A percentile compares a stretch with the other conserved stretches of the same genome.
These are phyloP conservation scores for Ecliptopera silaceata DNA, from an alignment of 2,888 invertebrate genomes.

Conservation along the genomic window DNA sequence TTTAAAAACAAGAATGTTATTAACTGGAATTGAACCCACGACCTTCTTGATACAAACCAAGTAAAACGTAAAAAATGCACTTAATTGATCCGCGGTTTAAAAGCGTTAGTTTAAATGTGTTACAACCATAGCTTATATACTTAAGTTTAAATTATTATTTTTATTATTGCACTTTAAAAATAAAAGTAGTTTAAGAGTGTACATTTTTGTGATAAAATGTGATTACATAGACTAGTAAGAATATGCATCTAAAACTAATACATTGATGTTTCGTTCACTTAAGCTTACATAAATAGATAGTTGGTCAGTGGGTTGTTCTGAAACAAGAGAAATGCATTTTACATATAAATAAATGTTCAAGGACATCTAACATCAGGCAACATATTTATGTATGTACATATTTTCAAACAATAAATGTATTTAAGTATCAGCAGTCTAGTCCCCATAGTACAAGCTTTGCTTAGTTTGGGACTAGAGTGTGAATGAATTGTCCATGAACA, in stretches of 20 bases:
- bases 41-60: not conserved
- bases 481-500: too few relatives aligned
- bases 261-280: slow-evolving; percentile 19
- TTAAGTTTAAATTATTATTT: not conserved
- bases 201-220: not conserved
- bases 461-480: too few relatives aligned
- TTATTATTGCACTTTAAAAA: slow-evolving; percentile 5
- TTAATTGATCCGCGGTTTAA: too few relatives aligned
- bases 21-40: too few relatives aligned
- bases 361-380: too few relatives aligned
- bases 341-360: too few relatives aligned
- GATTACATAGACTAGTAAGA: slow-evolving; percentile 19
- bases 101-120: too few relatives aligned
- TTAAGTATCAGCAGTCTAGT: too few relatives aligned
- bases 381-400: too few relatives aligned
- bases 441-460: too few relatives aligned
- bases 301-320: not conserved
- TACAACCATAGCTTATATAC: slow-evolving; percentile 1
- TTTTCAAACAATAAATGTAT: too few relatives aligned
- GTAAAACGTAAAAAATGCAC: too few relatives aligned
- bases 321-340: not conserved
- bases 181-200: not conserved
- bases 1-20: not conserved
- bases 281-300: not conserved
- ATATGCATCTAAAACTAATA: slow-evolving; percentile 32